Evolutionary conservation across 2,888 invertebrate genomes (phyloP), one percentile per base, ranked within the genome.

Genomic region (Stenotaenia linearis): DNA sequence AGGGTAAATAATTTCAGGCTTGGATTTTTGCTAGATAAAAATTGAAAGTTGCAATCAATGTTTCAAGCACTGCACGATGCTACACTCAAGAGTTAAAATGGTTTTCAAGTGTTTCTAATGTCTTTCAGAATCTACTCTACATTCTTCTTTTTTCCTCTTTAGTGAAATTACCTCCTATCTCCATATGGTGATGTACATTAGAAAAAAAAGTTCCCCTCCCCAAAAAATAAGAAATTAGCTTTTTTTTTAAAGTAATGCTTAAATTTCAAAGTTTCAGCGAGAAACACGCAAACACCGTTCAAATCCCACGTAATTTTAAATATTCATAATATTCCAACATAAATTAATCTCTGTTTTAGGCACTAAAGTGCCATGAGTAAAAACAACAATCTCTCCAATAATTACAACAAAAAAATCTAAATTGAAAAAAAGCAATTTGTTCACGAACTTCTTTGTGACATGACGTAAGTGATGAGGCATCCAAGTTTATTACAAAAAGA

Each of bases 51-150:
- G 15, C 69, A 28, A 69, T 50, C 50, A 50, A 50, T 50, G 50
- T 50, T 32, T 50, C 50, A 50, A 50, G 50, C 50, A 50, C 50
- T 69, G 28, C 28, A 69, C 5, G 50, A 50, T 50, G 12, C 69
- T 25, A 28, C 69, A 28, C 28, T 69, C 25, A 69, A 69, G 28
- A 25, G 28, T 28, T 69, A 28, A 69, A 69, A 69, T 28, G 23
- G 69, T 15, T 28, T 50, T 69, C 69, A 69, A 69, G 69, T 69
- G 69, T 28, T 69, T 69, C 15, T 69, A 69, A 69, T 69, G 69
- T 69, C 28, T 69, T 12, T 28, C 56, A 56, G 23, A 18, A 10
- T 69, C 28, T 28, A 23, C 15, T 69, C 25, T 28, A 45, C 12
- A 18, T 45, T 45, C n/a, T 45, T 45, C 18, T 45, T 18, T 18